Evolutionary conservation across 2,888 invertebrate species (phyloP).

Genomic region (Sinodicranocentrus sp.): DNA sequence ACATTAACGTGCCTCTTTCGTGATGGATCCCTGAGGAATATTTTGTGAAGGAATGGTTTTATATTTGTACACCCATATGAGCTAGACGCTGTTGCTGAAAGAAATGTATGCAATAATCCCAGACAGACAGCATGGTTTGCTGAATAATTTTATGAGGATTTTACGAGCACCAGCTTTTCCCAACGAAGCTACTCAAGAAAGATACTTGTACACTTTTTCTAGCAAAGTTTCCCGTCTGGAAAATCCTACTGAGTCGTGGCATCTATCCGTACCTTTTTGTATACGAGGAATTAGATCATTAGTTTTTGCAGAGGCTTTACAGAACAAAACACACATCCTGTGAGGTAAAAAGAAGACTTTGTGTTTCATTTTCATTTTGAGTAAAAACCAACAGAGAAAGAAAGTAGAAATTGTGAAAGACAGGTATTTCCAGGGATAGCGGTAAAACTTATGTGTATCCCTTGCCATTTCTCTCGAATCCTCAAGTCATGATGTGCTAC

Average conservation of each 20-base stretch:
- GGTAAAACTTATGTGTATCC: too few relatives aligned
- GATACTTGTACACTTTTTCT: constrained; percentile 12
- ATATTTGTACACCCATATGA: too few relatives aligned
- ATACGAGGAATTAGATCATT: constrained; percentile 5
- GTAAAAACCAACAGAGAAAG: too few relatives aligned
- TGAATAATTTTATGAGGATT: constrained; percentile 62
- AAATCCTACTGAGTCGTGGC: not conserved
- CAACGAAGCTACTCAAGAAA: constrained; percentile 36
- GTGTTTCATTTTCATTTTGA: too few relatives aligned
- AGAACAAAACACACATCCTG: not conserved
- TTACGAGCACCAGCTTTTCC: constrained; percentile 62
- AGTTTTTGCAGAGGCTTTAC: constrained; percentile 8
- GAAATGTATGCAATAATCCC: constrained; percentile 35
- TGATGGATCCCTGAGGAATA: not conserved
- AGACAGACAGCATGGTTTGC: constrained; percentile 56
- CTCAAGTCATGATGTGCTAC: constrained; percentile 4
- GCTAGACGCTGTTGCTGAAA: constrained; percentile 13
- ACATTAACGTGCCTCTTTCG: not conserved
- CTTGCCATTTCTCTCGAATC: too few relatives aligned
- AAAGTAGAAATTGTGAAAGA: too few relatives aligned
- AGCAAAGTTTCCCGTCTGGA: not conserved
- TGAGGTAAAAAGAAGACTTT: too few relatives aligned
- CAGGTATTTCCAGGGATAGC: too few relatives aligned
- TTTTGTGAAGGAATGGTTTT: constrained; percentile 22
- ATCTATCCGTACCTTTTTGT: not conserved